Conservation (phyloP, 2,888 invertebrate species). For the Lypha dubia region DNA sequence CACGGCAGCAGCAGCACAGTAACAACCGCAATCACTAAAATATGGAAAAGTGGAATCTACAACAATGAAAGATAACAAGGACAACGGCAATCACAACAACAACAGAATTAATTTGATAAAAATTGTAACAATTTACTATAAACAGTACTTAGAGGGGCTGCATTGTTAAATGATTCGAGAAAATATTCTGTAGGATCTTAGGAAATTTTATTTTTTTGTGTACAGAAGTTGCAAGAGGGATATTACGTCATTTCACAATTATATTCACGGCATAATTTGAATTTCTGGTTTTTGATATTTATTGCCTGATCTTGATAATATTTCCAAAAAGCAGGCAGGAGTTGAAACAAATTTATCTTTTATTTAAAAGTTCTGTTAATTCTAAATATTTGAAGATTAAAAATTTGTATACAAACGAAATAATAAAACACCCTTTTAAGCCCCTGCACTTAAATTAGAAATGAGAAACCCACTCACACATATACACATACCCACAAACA, state of each 20-base stretch:
- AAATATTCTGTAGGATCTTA: too few relatives aligned
- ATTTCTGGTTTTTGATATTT: too few relatives aligned
- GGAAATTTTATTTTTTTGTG: neutral
- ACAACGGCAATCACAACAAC: constrained; percentile 53
- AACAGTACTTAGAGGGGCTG: constrained; percentile 11
- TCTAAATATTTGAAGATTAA: too few relatives aligned
- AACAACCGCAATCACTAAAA: constrained; percentile 62
- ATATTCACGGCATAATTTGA: too few relatives aligned
- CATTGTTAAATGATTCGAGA: neutral
- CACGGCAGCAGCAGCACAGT: constrained; percentile 50
- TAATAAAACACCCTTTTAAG: constrained; percentile 14
- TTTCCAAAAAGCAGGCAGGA: too few relatives aligned
- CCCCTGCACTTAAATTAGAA: constrained; percentile 6
- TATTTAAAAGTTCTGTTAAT: too few relatives aligned
- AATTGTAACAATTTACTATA: constrained; percentile 36
- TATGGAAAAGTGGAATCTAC: constrained; percentile 38
- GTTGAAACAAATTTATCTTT: too few relatives aligned
- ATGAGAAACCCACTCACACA: constrained; percentile 15
- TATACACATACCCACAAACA: constrained; percentile 60
- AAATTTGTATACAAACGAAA: too few relatives aligned
- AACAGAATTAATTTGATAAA: constrained; percentile 33
- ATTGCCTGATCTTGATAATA: too few relatives aligned
- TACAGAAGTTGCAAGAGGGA: too few relatives aligned
- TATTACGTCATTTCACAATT: too few relatives aligned
- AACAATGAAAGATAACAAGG: constrained; percentile 63